Conservation (phyloP, 2,113 vertebrate genomes). For the Zeus faber region DNA sequence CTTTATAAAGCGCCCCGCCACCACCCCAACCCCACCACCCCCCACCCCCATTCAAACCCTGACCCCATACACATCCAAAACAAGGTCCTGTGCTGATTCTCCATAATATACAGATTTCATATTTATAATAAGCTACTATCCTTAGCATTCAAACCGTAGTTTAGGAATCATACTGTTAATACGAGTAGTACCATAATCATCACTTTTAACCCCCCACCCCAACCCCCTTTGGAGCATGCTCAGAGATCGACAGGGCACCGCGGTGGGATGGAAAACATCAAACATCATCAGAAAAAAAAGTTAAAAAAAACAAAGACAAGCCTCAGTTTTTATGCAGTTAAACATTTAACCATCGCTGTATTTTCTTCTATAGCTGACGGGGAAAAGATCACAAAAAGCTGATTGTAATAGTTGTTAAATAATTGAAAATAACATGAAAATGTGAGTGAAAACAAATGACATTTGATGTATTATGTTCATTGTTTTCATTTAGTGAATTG, state of each 20-base stretch:
- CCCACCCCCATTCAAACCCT: constrained; percentile 56
- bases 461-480: no score
- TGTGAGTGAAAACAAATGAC: no score
- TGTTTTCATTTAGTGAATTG: no score
- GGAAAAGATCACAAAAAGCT: no score
- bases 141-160: constrained; percentile 81
- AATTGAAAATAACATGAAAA: no score
- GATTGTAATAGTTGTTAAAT: no score
- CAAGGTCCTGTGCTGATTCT: constrained; percentile 80
- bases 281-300: constrained; percentile 29
- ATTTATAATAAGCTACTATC: constrained; percentile 83
- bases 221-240: constrained; percentile 74
- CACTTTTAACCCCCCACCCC: constrained; percentile 64
- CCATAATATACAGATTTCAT: constrained; percentile 82
- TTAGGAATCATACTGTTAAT: constrained; percentile 78
- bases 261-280: constrained; percentile 50
- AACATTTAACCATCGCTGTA: no score
- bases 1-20: constrained; percentile 65
- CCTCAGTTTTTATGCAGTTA: no score
- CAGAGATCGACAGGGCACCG: constrained; percentile 70
- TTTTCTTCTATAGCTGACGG: no score
- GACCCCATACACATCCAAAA: constrained; percentile 61
- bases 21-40: constrained; percentile 18
- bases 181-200: constrained; percentile 73
- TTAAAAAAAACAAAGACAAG: no score